Evolutionary conservation across 2,113 vertebrate genomes (phyloP).

Genomic region (Callithrix jacchus): DNA sequence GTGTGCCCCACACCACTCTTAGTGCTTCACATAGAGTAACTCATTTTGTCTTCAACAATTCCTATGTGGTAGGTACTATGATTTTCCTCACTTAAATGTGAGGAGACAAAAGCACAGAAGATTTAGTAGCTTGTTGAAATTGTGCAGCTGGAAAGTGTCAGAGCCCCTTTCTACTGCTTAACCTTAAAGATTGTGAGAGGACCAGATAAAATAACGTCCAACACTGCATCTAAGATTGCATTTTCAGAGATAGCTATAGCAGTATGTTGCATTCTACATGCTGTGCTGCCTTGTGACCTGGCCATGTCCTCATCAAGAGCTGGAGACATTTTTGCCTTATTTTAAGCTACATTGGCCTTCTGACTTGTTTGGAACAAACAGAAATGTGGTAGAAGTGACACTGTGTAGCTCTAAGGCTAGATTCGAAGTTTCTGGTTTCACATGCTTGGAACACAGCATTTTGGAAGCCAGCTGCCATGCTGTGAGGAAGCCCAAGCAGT

Average conservation of each 20-base stretch:
- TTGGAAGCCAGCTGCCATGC: neutral
- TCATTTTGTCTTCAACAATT: neutral
- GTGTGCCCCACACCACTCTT: no score
- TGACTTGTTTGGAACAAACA: neutral
- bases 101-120: neutral
- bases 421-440: neutral
- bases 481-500: neutral
- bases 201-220: neutral
- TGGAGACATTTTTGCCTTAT: no score
- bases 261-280: neutral
- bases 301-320: no score
- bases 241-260: accelerated
- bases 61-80: neutral
- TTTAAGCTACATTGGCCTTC: neutral
- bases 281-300: no score
- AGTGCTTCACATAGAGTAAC: neutral
- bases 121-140: no score
- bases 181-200: no score
- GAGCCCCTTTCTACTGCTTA: neutral
- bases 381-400: no score
- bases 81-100: neutral
- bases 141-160: no score
- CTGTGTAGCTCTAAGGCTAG: no score
- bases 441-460: no score
- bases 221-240: no score